Evolutionary conservation across 2,888 invertebrate species (phyloP).

Genomic region (Pyrocoelia pectoralis): DNA sequence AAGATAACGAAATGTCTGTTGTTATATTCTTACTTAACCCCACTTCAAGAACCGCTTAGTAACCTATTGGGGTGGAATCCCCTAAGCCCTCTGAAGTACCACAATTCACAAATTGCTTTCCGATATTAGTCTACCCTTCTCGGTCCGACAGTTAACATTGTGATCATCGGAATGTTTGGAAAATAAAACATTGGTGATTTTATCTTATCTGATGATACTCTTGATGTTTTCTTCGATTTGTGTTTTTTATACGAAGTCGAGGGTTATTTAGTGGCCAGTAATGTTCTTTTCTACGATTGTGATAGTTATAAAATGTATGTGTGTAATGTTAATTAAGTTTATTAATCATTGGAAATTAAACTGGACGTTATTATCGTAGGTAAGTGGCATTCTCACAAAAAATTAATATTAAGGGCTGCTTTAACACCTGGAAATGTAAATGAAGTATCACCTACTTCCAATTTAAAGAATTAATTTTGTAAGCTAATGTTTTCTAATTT

Average conservation of each 20-base stretch:
- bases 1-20: slow-evolving; percentile 20
- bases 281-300: neutral
- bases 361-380: neutral
- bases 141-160: slow-evolving; percentile 38
- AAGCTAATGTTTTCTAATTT: too few relatives aligned
- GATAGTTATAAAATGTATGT: neutral
- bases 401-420: neutral
- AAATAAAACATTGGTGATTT: slow-evolving; percentile 38
- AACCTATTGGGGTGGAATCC: slow-evolving; percentile 52
- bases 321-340: too few relatives aligned
- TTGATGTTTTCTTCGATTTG: slow-evolving; percentile 27
- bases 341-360: too few relatives aligned
- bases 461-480: too few relatives aligned
- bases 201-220: slow-evolving; percentile 36
- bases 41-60: slow-evolving; percentile 34
- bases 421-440: neutral
- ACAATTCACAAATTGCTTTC: slow-evolving; percentile 60
- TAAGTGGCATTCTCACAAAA: neutral
- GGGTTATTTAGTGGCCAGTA: neutral
- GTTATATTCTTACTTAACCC: slow-evolving; percentile 31
- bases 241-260: slow-evolving; percentile 15
- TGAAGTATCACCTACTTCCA: too few relatives aligned
- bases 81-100: slow-evolving; percentile 53
- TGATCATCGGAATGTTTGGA: slow-evolving; percentile 35
- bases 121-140: slow-evolving; percentile 52